Base-by-base conservation (phyloP, 1,140 invertebrate species). In the Pseudomyrmex gracilis region DNA sequence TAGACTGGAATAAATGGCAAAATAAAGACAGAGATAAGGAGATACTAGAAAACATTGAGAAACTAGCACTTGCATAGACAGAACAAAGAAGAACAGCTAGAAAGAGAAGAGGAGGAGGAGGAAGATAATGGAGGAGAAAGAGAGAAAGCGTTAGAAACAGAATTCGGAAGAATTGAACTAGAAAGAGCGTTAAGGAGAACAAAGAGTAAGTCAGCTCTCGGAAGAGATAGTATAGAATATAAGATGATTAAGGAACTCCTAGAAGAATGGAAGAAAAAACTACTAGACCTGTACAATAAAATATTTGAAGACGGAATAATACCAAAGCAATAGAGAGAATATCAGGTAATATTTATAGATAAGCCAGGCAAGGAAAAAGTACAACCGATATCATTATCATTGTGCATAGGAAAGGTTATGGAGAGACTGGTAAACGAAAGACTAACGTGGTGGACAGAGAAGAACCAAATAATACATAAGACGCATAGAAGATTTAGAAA, bases 341-440 rank as follows among this genome's bases (percentile, higher is more conserved):
- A 67, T 13, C 64, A 49, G 7, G 3, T 49, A 1, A 7, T 67
- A 0, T 67, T 67, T n/a, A n/a, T 67, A 0, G 64, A 67, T 7
- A 49, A 67, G 7, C 0, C 2, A 5, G 64, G 17, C 0, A 49
- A 67, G 4, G 45, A 67, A 15, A 63, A 43, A 63, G 13, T 63
- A 1, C 43, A 24, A 43, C 22, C 22, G 1, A 63, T 63, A 43
- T 12, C 13, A 15, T 3, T 63, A 7, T 34, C 22, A 1, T 63
- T 15, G 13, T 63, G 60, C n/a, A 8, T 22, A 0, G 8, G 43
- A 0, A 67, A 67, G 0, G 0, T 67, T 0, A 67, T 67, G 64
- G 64, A 67, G 20, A 49, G 64, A 12, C 1, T 67, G 10, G 4
- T 67, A 1, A 67, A 67, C 7, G 64, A 67, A 13, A 67, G 64